These are phyloP conservation scores for Drosophila trapezifrons DNA, from an alignment of 1,140 invertebrate genomes.

Conservation along the genomic window DNA sequence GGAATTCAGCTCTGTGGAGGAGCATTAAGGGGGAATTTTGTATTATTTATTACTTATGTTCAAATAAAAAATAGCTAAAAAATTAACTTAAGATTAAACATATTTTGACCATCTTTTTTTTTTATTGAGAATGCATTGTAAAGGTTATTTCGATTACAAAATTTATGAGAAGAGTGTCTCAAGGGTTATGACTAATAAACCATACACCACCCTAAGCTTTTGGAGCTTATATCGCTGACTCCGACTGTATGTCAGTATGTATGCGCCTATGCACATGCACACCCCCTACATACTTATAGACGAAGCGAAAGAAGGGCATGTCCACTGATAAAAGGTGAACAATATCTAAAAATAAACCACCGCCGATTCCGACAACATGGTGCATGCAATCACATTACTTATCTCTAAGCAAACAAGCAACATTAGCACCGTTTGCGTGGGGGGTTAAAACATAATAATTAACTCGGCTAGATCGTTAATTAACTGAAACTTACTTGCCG, in stretches of 20 bases:
- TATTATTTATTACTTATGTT: conserved; percentile 28
- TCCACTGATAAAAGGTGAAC: conserved; percentile 72
- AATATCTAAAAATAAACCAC: conserved; percentile 67
- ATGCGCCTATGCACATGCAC: conserved; percentile 24
- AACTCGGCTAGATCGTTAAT: conserved; percentile 9
- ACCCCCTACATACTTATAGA: conserved; percentile 24
- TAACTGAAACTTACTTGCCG: conserved; percentile 86
- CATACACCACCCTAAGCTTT: not conserved
- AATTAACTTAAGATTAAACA: too few species aligned
- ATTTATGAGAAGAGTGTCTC: not conserved
- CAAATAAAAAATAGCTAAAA: not conserved
- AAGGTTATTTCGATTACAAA: not conserved
- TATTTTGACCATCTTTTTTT: not conserved
- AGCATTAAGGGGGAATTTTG: conserved; percentile 45
- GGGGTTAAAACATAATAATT: conserved; percentile 29
- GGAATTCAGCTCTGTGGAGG: conserved; percentile 89
- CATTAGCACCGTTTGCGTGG: conserved; percentile 19
- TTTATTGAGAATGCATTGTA: not conserved
- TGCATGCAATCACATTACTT: conserved; percentile 56
- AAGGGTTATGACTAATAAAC: not conserved
- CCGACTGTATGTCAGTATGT: conserved; percentile 14
- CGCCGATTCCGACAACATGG: conserved; percentile 40
- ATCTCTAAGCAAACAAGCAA: conserved; percentile 40
- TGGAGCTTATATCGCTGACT: conserved; percentile 5
- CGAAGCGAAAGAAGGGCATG: conserved; percentile 47